Conservation (phyloP, 2,888 invertebrate species). For the Drosophila peninsularis region DNA sequence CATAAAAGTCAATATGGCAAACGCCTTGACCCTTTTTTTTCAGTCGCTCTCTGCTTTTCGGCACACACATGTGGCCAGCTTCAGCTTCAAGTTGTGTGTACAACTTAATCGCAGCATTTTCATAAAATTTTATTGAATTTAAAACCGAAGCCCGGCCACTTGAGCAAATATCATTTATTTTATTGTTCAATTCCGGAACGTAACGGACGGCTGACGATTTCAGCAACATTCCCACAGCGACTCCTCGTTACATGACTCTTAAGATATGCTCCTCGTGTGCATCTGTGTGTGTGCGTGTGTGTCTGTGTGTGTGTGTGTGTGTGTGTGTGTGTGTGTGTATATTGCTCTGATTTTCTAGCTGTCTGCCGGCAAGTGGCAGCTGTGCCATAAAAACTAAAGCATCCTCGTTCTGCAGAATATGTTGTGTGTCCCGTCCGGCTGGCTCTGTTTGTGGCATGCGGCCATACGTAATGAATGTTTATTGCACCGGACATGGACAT, state of each 20-base stretch:
- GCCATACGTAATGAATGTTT: slow-evolving; percentile 78
- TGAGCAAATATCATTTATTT: slow-evolving; percentile 80
- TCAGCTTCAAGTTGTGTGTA: slow-evolving; percentile 26
- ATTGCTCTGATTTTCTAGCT: slow-evolving; percentile 69
- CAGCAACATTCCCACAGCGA: slow-evolving; percentile 51
- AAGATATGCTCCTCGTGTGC: slow-evolving; percentile 29
- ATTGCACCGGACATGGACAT: slow-evolving; percentile 79
- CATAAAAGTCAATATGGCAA: slow-evolving; percentile 73
- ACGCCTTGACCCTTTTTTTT: slow-evolving; percentile 75
- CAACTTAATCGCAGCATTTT: slow-evolving; percentile 76
- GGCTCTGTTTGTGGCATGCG: slow-evolving; percentile 76
- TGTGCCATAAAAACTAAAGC: slow-evolving; percentile 74
- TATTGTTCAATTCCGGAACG: slow-evolving; percentile 77
- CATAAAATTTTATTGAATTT: slow-evolving; percentile 81
- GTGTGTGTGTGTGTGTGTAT: slow-evolving; percentile 26
- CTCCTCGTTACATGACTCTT: slow-evolving; percentile 47
- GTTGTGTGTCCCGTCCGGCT: slow-evolving; percentile 49
- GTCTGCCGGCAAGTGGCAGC: slow-evolving; percentile 75
- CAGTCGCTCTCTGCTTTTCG: no score
- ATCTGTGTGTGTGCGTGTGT: slow-evolving; percentile 7
- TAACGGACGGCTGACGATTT: slow-evolving; percentile 61
- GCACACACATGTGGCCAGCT: slow-evolving; percentile 33
- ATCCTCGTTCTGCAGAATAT: slow-evolving; percentile 24
- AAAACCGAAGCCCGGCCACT: slow-evolving; percentile 70
- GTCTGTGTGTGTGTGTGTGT: no score